Evolutionary conservation across 1,140 invertebrate genomes (phyloP), one percentile per base, ranked within the genome.

Genomic region (Mya arenaria): DNA sequence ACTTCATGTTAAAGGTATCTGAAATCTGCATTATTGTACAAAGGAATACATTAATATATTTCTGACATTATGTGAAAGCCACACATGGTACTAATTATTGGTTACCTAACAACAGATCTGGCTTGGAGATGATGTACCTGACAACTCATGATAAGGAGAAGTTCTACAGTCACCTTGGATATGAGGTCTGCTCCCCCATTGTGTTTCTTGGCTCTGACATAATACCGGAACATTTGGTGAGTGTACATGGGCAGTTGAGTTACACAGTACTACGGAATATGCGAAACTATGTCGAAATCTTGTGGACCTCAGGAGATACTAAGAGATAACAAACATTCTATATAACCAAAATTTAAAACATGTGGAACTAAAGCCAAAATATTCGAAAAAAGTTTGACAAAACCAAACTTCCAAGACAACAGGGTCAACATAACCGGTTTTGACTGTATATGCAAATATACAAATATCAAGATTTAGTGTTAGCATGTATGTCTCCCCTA

Each of bases 81-180:
- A n/a, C n/a, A n/a, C n/a, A n/a, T n/a, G n/a, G n/a, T n/a, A n/a
- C n/a, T n/a, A n/a, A n/a, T n/a, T n/a, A n/a, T n/a, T n/a, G n/a
- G n/a, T n/a, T n/a, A n/a, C n/a, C n/a, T n/a, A n/a, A n/a, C n/a
- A n/a, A n/a, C n/a, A n/a, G n/a, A n/a, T n/a, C 85, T 32, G 90
- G 89, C 1, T 87, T 87, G 60, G 62, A 83, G 65, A 89, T 85
- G 39, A 78, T 89, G 39, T 92, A 89, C 69, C 83, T 92, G 32
- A 91, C 85, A 25, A 92, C 91, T 0, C 82, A 90, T 77, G 91
- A 92, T 74, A 91, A 92, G 82, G 85, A 91, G 82, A 86, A 88
- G 19, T 92, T 92, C 68, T 92, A 92, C 77, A 56, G 82, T 37
- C 90, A 89, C 73, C 68, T 92, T 25, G 91, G 91, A 15, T 92